Conservation (phyloP, 2,797 vertebrate genomes). For the Periophthalmus magnuspinnatus region DNA sequence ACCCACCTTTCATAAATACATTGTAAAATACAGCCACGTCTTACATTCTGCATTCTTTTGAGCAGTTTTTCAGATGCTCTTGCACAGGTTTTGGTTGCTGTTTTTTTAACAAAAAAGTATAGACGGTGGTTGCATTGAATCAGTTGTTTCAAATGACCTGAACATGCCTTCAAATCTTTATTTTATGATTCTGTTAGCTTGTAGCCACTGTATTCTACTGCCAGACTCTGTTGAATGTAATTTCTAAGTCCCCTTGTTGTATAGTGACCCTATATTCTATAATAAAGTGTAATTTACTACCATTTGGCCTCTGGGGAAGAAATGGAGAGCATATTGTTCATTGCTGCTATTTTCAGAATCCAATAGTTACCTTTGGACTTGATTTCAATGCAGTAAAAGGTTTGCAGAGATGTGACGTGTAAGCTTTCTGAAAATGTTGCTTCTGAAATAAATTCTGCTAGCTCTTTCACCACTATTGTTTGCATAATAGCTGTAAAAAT, state of each 20-base stretch:
- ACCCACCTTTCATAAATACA: too few species aligned
- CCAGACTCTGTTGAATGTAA: neutral
- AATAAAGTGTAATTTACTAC: neutral
- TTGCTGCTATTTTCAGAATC: neutral
- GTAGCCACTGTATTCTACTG: neutral
- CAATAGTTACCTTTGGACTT: neutral
- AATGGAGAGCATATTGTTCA: neutral
- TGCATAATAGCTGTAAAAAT: constrained; percentile 23
- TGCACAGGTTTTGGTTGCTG: too few species aligned
- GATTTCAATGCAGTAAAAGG: neutral
- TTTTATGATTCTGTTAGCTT: neutral
- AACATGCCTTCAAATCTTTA: too few species aligned
- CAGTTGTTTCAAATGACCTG: too few species aligned
- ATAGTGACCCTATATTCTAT: neutral
- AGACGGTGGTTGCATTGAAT: too few species aligned
- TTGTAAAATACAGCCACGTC: too few species aligned
- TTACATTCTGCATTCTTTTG: too few species aligned
- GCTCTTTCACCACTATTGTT: constrained; percentile 6
- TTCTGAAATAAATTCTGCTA: constrained; percentile 11
- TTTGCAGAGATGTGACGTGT: neutral
- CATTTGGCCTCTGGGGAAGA: neutral
- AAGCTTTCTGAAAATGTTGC: neutral
- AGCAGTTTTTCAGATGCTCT: too few species aligned
- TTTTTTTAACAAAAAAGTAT: too few species aligned
- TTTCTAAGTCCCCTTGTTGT: too few species aligned